phyloP scores from a whole-genome alignment of 2,797 vertebrate genomes.

The Sarcophilus harrisii region DNA sequence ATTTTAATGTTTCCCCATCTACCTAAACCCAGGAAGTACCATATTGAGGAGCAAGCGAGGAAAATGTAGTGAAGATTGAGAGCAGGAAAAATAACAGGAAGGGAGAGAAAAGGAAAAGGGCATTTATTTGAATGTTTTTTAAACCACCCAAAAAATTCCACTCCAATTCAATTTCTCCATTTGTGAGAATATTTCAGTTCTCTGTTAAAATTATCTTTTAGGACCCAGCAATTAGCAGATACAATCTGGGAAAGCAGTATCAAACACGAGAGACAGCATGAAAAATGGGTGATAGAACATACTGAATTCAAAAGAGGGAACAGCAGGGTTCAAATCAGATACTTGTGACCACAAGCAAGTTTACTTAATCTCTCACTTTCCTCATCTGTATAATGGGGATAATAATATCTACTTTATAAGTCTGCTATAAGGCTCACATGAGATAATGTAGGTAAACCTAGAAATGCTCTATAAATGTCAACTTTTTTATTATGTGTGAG shows the following conservation, averaged over 20 bases:
- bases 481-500: background rate
- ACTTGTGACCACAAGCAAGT: background rate
- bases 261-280: background rate
- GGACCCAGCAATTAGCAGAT: background rate
- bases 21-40: slow-evolving; percentile 2
- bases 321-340: background rate
- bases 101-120: background rate
- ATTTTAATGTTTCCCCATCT: background rate
- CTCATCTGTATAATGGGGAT: background rate
- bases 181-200: background rate
- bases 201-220: background rate
- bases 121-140: background rate
- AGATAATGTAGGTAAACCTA: background rate
- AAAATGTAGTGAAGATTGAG: background rate
- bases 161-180: background rate
- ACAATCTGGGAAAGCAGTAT: background rate
- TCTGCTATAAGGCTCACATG: background rate
- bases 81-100: slow-evolving; percentile 7
- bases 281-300: background rate
- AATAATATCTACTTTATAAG: background rate
- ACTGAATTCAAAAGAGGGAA: background rate
- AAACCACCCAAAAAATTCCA: background rate
- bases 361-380: background rate
- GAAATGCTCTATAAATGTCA: background rate
- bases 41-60: background rate